Evolutionary conservation across 2,113 vertebrate genomes (phyloP).

Genomic region (Cinclus mexicanus): DNA sequence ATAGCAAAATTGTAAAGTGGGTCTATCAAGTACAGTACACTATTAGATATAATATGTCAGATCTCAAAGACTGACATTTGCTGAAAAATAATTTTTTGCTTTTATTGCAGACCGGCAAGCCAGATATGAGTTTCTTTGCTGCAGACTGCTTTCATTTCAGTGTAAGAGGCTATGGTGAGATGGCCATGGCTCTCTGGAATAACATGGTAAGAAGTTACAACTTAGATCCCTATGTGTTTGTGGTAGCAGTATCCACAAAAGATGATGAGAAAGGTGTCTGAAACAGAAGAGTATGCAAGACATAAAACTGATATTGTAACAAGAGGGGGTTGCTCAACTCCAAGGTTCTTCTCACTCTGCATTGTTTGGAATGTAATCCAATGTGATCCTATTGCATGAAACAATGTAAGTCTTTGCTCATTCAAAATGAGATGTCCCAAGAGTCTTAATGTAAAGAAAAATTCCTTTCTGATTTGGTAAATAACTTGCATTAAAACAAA

Average conservation of each 20-base stretch:
- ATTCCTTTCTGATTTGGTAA: not conserved
- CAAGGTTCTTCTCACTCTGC: not conserved
- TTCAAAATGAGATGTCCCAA: not conserved
- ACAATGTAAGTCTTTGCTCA: not conserved
- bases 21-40: not conserved
- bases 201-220: constrained; percentile 84
- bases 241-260: not conserved
- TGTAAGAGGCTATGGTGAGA: constrained; percentile 83
- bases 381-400: not conserved
- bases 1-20: not conserved
- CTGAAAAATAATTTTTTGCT: not conserved
- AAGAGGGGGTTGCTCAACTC: not conserved
- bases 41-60: not conserved
- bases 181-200: constrained; percentile 91
- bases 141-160: constrained; percentile 91
- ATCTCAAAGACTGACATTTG: not conserved
- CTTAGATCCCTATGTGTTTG: not conserved
- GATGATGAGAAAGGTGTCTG: not conserved
- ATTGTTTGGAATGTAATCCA: not conserved
- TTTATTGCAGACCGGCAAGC: constrained; percentile 70
- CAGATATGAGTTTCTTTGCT: constrained; percentile 86
- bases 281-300: not conserved
- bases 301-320: not conserved
- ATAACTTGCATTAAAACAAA: not conserved
- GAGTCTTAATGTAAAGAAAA: not conserved